phyloP scores from a whole-genome alignment of 2,113 vertebrate genomes.

The Ginglymostoma cirratum region DNA sequence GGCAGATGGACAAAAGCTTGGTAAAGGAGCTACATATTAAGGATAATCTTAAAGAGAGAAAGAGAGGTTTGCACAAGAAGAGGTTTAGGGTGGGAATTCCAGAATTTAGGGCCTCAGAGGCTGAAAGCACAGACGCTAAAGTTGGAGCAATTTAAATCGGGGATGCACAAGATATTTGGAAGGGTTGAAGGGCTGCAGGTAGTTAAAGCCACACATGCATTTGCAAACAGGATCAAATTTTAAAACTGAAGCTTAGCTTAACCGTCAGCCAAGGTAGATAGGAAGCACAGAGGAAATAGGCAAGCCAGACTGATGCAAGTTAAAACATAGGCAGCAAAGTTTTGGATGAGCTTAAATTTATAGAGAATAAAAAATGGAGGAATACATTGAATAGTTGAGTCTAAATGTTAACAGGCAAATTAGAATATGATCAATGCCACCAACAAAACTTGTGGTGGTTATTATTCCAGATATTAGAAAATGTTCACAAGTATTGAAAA shows the following conservation, averaged over 20 bases:
- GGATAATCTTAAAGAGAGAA: not conserved
- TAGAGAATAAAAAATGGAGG: not conserved
- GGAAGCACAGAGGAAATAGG: not conserved
- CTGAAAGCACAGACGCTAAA: not conserved
- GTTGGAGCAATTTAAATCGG: not conserved
- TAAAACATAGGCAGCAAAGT: not conserved
- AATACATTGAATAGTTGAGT: not conserved
- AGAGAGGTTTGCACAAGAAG: not conserved
- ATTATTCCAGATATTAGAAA: not conserved
- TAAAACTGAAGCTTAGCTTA: not conserved
- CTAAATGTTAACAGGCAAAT: not conserved
- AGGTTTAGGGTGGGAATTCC: not conserved
- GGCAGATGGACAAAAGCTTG: not conserved
- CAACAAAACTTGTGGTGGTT: not conserved
- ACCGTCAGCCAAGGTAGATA: not conserved
- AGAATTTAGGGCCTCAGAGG: not conserved
- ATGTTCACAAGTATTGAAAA: not conserved
- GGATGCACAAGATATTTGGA: too few species aligned
- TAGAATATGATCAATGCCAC: slow-evolving; percentile 1
- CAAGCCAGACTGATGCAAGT: not conserved
- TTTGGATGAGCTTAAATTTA: not conserved
- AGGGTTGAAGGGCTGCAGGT: not conserved
- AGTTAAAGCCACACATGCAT: not conserved
- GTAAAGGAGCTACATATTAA: not conserved
- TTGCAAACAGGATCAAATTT: not conserved